Evolutionary conservation across 2,113 vertebrate species (phyloP).

Genomic region (Athene cunicularia): DNA sequence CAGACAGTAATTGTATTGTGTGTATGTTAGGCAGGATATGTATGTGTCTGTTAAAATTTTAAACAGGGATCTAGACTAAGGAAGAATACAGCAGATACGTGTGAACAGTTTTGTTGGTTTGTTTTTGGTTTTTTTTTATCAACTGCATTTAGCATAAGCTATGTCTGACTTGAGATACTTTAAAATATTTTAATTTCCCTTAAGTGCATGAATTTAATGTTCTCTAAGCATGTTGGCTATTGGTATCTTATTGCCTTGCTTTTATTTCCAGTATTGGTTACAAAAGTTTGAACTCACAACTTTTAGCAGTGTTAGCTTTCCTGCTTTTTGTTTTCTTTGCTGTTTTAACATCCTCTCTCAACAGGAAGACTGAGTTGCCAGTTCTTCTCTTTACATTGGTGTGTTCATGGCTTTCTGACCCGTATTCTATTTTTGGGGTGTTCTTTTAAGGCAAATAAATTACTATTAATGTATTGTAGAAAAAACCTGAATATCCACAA

Average conservation of each 20-base stretch:
- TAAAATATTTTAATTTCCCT: not conserved
- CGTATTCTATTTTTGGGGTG: not conserved
- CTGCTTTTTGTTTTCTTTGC: not conserved
- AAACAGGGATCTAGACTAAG: too few species aligned
- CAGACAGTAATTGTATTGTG: fast-evolving
- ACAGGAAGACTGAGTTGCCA: not conserved
- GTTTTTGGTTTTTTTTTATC: too few species aligned
- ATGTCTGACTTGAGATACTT: not conserved
- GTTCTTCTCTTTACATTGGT: not conserved
- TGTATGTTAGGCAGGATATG: not conserved
- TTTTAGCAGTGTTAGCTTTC: not conserved
- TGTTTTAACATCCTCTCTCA: not conserved
- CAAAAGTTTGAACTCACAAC: not conserved
- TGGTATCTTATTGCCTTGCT: not conserved
- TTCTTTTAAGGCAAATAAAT: not conserved
- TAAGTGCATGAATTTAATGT: not conserved
- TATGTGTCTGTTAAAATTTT: fast-evolving
- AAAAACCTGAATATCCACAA: not conserved
- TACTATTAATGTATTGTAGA: not conserved
- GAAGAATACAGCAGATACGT: too few species aligned
- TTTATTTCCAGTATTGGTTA: not conserved
- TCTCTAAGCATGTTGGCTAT: not conserved
- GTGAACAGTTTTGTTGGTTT: too few species aligned
- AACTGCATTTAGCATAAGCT: not conserved
- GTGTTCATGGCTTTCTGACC: not conserved